phyloP scores from a whole-genome alignment of 1,140 invertebrate species.

The Parapsyche elsis region DNA sequence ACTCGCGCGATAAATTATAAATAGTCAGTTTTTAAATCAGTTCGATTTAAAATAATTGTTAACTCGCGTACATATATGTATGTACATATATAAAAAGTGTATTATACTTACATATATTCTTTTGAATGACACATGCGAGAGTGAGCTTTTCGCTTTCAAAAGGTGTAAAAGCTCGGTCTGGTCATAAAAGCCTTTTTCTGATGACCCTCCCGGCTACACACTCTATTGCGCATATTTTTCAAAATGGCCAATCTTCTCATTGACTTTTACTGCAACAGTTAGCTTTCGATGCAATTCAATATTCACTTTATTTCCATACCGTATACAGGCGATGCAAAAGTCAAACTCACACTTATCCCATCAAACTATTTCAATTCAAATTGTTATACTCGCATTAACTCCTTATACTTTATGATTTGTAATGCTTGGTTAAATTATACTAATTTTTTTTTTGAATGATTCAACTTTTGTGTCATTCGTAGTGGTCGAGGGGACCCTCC shows the following conservation, averaged over 20 bases:
- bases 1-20: too few species aligned
- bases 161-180: constrained; percentile 47
- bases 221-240: constrained; percentile 42
- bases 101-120: too few species aligned
- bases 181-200: constrained; percentile 38
- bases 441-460: too few species aligned
- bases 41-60: too few species aligned
- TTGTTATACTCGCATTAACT: neutral
- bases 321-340: too few species aligned
- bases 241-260: constrained; percentile 44
- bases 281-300: constrained; percentile 46
- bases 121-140: neutral
- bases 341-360: too few species aligned
- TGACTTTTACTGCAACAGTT: constrained; percentile 53
- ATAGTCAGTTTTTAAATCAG: too few species aligned
- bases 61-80: too few species aligned
- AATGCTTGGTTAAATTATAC: too few species aligned
- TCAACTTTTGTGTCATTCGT: neutral
- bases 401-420: neutral
- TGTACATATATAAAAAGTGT: too few species aligned
- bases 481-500: constrained; percentile 14
- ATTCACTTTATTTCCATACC: constrained; percentile 43
- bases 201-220: neutral
- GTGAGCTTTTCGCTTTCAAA: constrained; percentile 28
- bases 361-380: too few species aligned